Evolutionary conservation across 1,140 invertebrate genomes (phyloP).

Genomic region (Leptinotarsa undecemlineata): DNA sequence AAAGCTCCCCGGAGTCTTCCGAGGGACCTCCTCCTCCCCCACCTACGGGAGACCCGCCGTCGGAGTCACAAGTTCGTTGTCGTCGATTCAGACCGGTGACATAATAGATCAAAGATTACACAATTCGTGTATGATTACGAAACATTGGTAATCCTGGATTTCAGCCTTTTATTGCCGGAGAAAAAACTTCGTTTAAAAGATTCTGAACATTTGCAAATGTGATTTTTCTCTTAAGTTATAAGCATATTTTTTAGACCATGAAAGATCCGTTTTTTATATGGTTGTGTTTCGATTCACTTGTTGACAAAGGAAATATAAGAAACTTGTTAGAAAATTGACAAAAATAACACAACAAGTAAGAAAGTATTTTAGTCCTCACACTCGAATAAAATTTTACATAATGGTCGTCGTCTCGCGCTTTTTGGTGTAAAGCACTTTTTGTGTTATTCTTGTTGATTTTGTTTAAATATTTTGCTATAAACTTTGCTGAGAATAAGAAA

Average conservation of each 20-base stretch:
- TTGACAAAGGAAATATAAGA: constrained; percentile 11
- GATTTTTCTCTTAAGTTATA: constrained; percentile 12
- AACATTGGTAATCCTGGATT: neutral
- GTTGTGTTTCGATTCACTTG: constrained; percentile 13
- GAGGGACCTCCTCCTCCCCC: constrained; percentile 51
- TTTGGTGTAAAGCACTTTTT: constrained; percentile 10
- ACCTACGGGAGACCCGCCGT: constrained; percentile 50
- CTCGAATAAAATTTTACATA: constrained; percentile 6
- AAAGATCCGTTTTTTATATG: constrained; percentile 9
- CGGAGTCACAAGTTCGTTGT: constrained; percentile 51
- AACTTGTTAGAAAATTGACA: constrained; percentile 15
- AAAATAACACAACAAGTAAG: constrained; percentile 16
- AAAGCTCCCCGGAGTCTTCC: constrained; percentile 53
- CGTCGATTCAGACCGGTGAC: constrained; percentile 52
- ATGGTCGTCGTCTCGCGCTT: neutral
- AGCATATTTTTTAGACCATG: neutral
- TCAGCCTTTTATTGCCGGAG: neutral
- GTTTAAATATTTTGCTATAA: constrained; percentile 20
- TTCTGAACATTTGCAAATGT: constrained; percentile 4
- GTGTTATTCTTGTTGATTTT: constrained; percentile 16
- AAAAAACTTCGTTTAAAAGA: neutral
- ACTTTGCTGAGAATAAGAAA: constrained; percentile 25
- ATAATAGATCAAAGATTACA: constrained; percentile 37
- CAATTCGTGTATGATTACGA: neutral
- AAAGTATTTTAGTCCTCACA: neutral